These are phyloP conservation scores for Ganaspis sp. DNA, from an alignment of 1,140 invertebrate genomes.

Conservation along the genomic window DNA sequence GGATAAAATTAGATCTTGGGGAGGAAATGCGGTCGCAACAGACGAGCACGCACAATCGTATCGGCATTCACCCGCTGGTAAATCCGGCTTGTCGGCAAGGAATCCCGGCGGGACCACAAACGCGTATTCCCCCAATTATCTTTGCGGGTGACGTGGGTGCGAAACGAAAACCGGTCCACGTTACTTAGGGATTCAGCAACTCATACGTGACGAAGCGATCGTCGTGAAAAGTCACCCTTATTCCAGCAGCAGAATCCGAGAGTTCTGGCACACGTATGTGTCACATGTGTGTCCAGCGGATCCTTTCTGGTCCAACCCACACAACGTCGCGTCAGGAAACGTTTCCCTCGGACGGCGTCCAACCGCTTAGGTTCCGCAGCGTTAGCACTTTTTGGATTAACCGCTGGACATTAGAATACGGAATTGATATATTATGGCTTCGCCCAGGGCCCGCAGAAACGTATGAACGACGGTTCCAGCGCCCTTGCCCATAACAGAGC, in stretches of 20 bases:
- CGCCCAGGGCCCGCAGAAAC: constrained; percentile 34
- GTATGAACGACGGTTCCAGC: constrained; percentile 19
- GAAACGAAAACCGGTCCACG: constrained; percentile 40
- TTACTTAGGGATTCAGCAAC: constrained; percentile 41
- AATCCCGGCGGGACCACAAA: constrained; percentile 50
- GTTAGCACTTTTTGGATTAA: constrained; percentile 66
- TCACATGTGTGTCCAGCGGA: neutral
- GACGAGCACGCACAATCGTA: constrained; percentile 47
- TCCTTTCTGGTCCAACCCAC: constrained; percentile 34
- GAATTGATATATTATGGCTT: constrained; percentile 63
- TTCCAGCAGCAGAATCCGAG: constrained; percentile 32
- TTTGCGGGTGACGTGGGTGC: constrained; percentile 51
- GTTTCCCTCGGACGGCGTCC: constrained; percentile 51
- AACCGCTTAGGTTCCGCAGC: constrained; percentile 55
- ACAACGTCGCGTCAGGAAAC: constrained; percentile 50
- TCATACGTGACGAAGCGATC: constrained; percentile 53
- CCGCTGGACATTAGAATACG: constrained; percentile 66
- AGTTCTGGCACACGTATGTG: neutral
- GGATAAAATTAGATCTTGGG: constrained; percentile 7
- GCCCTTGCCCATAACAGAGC: constrained; percentile 33
- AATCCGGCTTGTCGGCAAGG: constrained; percentile 30
- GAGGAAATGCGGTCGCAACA: constrained; percentile 7
- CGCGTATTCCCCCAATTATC: constrained; percentile 51
- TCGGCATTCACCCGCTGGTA: constrained; percentile 38
- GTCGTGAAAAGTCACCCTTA: constrained; percentile 39